Evolutionary conservation across 2,888 invertebrate species (phyloP).

Genomic region (Mermis nigrescens): DNA sequence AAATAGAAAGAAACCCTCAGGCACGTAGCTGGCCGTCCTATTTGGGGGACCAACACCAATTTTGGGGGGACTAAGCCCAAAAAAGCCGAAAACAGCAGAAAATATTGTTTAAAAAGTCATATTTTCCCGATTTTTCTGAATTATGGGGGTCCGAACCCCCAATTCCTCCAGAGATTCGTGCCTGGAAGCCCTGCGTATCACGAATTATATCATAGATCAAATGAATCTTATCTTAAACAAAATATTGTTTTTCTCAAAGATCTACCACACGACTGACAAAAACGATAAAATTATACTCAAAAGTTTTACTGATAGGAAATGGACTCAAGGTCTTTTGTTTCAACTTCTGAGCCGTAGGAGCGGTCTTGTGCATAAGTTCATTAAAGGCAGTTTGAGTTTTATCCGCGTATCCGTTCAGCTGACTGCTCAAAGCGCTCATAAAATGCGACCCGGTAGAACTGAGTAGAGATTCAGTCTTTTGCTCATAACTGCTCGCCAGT

Average conservation of each 20-base stretch:
- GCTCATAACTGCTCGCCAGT: slow-evolving; percentile 20
- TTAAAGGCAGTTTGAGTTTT: slow-evolving; percentile 27
- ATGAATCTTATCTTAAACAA: too few species aligned
- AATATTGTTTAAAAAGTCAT: not conserved
- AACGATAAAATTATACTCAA: too few species aligned
- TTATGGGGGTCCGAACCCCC: not conserved
- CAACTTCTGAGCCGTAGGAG: slow-evolving; percentile 29
- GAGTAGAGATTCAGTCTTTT: slow-evolving; percentile 18
- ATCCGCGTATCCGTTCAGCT: slow-evolving; percentile 27
- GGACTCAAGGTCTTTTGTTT: slow-evolving; percentile 19
- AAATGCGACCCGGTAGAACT: slow-evolving; percentile 21
- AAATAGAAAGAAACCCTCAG: too few species aligned
- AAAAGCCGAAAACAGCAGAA: too few species aligned
- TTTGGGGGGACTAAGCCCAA: too few species aligned
- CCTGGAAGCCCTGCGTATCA: too few species aligned
- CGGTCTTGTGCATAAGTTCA: slow-evolving; percentile 24
- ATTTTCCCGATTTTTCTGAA: not conserved
- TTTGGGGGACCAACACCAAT: too few species aligned
- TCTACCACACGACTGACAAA: too few species aligned
- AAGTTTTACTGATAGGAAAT: slow-evolving; percentile 28
- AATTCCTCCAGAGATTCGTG: too few species aligned
- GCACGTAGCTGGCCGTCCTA: too few species aligned
- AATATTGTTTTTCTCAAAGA: too few species aligned
- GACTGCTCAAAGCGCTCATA: slow-evolving; percentile 12
- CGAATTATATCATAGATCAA: too few species aligned